Conservation (phyloP, 2,113 vertebrate genomes). For the Colaptes auratus region DNA sequence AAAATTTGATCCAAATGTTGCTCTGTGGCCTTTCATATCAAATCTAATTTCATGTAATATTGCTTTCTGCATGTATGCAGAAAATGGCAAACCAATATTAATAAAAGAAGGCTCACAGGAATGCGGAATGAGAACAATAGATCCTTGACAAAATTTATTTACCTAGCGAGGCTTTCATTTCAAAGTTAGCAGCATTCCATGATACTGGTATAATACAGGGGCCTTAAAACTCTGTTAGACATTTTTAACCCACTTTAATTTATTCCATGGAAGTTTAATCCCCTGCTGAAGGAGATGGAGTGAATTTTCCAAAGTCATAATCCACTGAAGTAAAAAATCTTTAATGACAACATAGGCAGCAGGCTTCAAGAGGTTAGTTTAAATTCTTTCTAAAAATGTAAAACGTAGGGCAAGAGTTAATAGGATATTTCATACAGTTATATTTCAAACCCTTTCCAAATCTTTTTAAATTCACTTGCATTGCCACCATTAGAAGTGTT, state of each 20-base stretch:
- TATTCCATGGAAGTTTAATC: constrained; percentile 78
- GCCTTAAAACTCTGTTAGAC: constrained; percentile 76
- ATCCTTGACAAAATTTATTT: constrained; percentile 77
- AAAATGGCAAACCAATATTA: constrained; percentile 77
- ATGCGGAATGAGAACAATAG: constrained; percentile 58
- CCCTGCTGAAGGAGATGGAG: constrained; percentile 60
- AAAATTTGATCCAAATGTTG: constrained; percentile 78
- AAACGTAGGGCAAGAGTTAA: constrained; percentile 74
- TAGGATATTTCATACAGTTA: constrained; percentile 73
- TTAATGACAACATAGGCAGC: constrained; percentile 76
- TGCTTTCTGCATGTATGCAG: constrained; percentile 67
- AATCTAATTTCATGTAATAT: constrained; percentile 78
- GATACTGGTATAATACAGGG: constrained; percentile 65
- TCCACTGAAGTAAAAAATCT: constrained; percentile 75
- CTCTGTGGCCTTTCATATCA: constrained; percentile 71
- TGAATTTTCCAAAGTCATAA: constrained; percentile 75
- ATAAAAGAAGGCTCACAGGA: constrained; percentile 77
- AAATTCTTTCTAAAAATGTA: constrained; percentile 76
- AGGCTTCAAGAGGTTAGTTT: constrained; percentile 74
- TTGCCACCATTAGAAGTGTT: constrained; percentile 53
- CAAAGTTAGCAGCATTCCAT: constrained; percentile 65
- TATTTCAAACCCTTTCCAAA: constrained; percentile 68
- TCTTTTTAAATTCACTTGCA: constrained; percentile 64
- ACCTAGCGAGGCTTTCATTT: constrained; percentile 79
- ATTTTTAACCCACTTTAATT: constrained; percentile 79